Base-by-base conservation (phyloP, 2,113 vertebrate genomes). In the Dinomys branickii region DNA sequence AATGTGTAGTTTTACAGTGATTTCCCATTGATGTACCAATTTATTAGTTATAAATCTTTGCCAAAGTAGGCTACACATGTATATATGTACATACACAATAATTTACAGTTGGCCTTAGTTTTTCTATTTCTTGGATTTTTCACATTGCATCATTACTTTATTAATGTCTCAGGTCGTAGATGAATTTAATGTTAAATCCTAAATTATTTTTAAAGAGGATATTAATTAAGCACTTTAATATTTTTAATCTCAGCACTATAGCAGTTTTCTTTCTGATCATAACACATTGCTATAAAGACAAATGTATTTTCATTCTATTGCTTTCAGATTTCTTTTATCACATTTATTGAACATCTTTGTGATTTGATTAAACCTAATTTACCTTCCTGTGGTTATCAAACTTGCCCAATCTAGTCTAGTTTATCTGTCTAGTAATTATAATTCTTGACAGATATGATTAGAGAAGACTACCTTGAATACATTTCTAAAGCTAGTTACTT, bases 251-350 rank as follows among this genome's bases (percentile, higher is more conserved):
- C 3, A 35, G 1, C 1, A 24, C 89, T 16, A 56, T 12, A 54
- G 24, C 7, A 56, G 10, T 47, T 71, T 94, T 52, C 78, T 58
- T 92, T 81, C 61, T 59, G 52, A 38, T 80, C 19, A 33, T 33
- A 71, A 35, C 0, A 65, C 7, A 44, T 26, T 88, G 28, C 8
- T 75, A 22, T 71, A 73, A 20, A 90, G 38, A 94, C 10, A 92
- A 84, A 87, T 90, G 13, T 38, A 77, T 65, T 94, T 94, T 63
- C 17, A 85, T 78, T 95, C 91, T 78, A 17, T 69, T 94, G 89
- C 52, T 94, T 95, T 95, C 82, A 28, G 75, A 54, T 95, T 91
- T 88, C 16, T 90, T 58, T 94, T 91, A 77, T 44, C 88, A 6
- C 80, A 92, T 82, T 90, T 94, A 88, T 80, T 59, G 20, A 94